Evolutionary conservation across 2,888 invertebrate species (phyloP), one percentile per base, ranked within the genome.

Genomic region (Phanerotoma sp.): DNA sequence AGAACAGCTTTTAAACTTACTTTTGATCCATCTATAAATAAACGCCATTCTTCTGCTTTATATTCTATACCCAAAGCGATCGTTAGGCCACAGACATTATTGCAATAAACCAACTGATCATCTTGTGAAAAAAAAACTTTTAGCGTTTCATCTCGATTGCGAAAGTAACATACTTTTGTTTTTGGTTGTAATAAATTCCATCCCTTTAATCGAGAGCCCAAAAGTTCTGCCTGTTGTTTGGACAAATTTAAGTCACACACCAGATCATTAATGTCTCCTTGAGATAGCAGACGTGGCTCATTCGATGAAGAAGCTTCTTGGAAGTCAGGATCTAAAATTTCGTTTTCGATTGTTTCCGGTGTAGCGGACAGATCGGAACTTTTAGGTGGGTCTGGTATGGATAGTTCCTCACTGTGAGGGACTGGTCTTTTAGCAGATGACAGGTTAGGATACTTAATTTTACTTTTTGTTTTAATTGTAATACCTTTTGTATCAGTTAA

Each of bases 21-120:
- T 58, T 65, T 66, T 9, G 62, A 66, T 5, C 60, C 58, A 56
- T 70, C 68, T 46, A 69, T 67, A 49, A 71, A 70, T 7, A 69
- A 51, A 28, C 65, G 45, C 65, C 66, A 69, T 28, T 71, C n/a
- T n/a, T n/a, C n/a, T n/a, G n/a, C n/a, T n/a, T n/a, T n/a, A n/a
- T n/a, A n/a, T n/a, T 13, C 13, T 16, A 47, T 35, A 13, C 33
- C 37, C 37, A 47, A 5, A 21, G 13, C 21, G 22, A 20, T n/a
- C 3, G 20, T n/a, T n/a, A 47, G 11, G 9, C 47, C 47, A 10
- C 13, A 11, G 15, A 37, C 13, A 25, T 44, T 15, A 13, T 44
- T 44, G 13, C 44, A 25, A 25, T 15, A 44, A n/a, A 22, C 10
- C 15, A 44, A 25, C 11, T 44, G 25, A 28, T 44, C n/a, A n/a